These are phyloP conservation scores for Acanthochromis polyacanthus DNA, from an alignment of 2,113 vertebrate genomes.

Conservation along the genomic window DNA sequence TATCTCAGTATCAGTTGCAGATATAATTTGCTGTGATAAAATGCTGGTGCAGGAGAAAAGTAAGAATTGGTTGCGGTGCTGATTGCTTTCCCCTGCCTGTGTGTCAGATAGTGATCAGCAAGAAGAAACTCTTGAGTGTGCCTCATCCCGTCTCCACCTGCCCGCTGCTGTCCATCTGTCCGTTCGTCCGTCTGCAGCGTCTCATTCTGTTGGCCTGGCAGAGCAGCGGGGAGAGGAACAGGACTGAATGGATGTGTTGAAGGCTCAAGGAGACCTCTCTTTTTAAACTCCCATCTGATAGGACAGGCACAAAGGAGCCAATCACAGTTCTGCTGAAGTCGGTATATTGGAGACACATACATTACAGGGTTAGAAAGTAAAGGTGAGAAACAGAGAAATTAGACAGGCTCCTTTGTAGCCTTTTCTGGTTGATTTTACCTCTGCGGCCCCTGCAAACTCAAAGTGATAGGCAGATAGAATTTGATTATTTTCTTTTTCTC, in stretches of 20 bases:
- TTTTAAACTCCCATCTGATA: slow-evolving; percentile 76
- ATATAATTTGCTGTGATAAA: slow-evolving; percentile 75
- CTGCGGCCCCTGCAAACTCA: slow-evolving; percentile 27
- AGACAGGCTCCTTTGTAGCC: slow-evolving; percentile 33
- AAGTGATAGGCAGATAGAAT: slow-evolving; percentile 29
- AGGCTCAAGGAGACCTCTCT: slow-evolving; percentile 65
- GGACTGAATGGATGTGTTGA: slow-evolving; percentile 50
- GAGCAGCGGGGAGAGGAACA: slow-evolving; percentile 36
- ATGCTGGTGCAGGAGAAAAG: slow-evolving; percentile 63
- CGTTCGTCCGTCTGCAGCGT: slow-evolving; percentile 39
- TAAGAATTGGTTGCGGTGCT: slow-evolving; percentile 59
- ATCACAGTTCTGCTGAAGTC: slow-evolving; percentile 71
- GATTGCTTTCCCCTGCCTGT: slow-evolving; percentile 66
- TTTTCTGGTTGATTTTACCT: slow-evolving; percentile 9
- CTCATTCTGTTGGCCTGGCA: slow-evolving; percentile 57
- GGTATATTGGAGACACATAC: slow-evolving; percentile 66
- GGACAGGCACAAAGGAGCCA: slow-evolving; percentile 71
- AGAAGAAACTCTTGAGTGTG: slow-evolving; percentile 57
- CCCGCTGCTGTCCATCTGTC: slow-evolving; percentile 47
- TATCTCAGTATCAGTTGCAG: slow-evolving; percentile 68
- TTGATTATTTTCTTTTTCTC: slow-evolving; percentile 13
- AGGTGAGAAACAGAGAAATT: slow-evolving; percentile 47
- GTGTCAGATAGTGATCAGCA: slow-evolving; percentile 75
- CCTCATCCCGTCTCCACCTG: slow-evolving; percentile 64
- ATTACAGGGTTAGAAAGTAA: slow-evolving; percentile 56